These are phyloP conservation scores for Xiphophorus couchianus DNA, from an alignment of 2,113 vertebrate genomes.

Conservation along the genomic window DNA sequence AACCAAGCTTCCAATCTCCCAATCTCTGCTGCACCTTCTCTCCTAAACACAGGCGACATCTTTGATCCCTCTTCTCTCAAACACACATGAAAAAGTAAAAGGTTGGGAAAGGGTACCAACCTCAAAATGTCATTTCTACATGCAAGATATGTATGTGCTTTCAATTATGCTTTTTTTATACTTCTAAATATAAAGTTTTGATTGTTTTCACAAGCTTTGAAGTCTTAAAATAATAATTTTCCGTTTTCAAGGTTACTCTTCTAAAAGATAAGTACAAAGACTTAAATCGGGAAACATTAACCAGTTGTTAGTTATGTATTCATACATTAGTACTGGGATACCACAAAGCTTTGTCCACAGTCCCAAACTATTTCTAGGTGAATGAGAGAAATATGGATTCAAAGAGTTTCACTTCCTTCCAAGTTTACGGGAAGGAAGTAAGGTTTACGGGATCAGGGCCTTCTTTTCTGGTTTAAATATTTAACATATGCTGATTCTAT, in stretches of 20 bases:
- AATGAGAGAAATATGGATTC: no score
- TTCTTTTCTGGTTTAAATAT: no score
- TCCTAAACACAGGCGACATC: constrained; percentile 18
- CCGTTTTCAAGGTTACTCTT: neutral
- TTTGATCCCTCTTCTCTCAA: neutral
- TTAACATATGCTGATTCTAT: no score
- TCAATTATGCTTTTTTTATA: neutral
- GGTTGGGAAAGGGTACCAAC: neutral
- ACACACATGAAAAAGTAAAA: neutral
- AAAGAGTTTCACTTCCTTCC: no score
- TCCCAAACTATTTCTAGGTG: no score
- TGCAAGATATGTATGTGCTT: neutral
- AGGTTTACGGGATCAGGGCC: no score
- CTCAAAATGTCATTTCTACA: neutral
- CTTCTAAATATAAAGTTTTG: no score
- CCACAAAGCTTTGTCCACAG: no score
- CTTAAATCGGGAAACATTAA: neutral
- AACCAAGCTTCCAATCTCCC: constrained; percentile 58
- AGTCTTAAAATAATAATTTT: neutral
- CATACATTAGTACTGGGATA: no score
- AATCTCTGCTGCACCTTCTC: constrained; percentile 38
- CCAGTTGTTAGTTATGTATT: neutral
- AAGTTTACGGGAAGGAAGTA: no score
- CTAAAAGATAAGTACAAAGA: neutral
- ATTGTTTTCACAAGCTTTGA: neutral